Evolutionary conservation across 2,113 vertebrate genomes (phyloP).

Genomic region (Psephotus haematonotus): DNA sequence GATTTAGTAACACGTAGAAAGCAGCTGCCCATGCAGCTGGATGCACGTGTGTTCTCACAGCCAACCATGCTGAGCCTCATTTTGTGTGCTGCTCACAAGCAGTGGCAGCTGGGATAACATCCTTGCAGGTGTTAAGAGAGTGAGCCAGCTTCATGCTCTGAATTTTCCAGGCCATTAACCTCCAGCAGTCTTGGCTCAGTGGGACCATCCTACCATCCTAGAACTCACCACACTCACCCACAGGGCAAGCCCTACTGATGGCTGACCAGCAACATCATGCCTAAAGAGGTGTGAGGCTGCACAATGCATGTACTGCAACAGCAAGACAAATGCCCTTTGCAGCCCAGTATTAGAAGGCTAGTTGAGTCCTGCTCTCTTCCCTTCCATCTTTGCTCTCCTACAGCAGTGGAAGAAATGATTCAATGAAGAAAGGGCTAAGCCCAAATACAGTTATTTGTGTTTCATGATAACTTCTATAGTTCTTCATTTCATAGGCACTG

Average conservation of each 20-base stretch:
- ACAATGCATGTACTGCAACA: neutral
- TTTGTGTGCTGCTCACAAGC: neutral
- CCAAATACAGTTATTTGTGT: neutral
- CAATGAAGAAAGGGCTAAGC: neutral
- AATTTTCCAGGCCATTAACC: neutral
- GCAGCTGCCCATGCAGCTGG: neutral
- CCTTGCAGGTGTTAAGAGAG: neutral
- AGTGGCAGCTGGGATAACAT: neutral
- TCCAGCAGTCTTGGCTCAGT: neutral
- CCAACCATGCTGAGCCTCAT: neutral
- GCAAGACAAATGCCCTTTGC: neutral
- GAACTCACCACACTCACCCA: neutral
- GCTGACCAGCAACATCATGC: neutral
- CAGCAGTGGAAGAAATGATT: neutral
- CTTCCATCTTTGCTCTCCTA: neutral
- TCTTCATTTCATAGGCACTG: neutral
- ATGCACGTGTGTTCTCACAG: neutral
- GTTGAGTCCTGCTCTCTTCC: neutral
- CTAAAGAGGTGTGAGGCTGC: neutral
- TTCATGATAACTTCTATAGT: neutral
- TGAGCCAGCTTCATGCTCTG: neutral
- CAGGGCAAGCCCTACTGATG: neutral
- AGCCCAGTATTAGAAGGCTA: neutral
- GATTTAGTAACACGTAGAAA: neutral
- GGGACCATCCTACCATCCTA: neutral